phyloP scores from a whole-genome alignment of 2,113 vertebrate species.

The Lanius ludovicianus region DNA sequence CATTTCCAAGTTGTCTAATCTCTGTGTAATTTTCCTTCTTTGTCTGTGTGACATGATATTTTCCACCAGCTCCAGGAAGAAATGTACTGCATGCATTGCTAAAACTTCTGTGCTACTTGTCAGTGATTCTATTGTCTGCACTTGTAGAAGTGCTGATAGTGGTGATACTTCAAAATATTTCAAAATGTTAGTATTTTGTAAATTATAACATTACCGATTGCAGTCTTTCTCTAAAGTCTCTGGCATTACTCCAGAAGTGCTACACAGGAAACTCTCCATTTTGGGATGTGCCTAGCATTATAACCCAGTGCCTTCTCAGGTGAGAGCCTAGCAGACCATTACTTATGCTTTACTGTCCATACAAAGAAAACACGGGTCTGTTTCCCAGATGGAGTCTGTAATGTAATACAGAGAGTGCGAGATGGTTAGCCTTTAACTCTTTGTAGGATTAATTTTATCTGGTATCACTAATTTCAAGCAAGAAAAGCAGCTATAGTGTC shows the following conservation, averaged over 20 bases:
- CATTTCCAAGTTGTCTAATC: background rate
- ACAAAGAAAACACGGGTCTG: background rate
- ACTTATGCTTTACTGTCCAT: background rate
- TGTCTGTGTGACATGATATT: background rate
- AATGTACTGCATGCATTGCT: background rate
- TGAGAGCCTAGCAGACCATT: background rate
- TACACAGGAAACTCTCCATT: background rate
- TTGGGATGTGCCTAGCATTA: background rate
- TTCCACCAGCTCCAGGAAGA: background rate
- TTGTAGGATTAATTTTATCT: background rate
- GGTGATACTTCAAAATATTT: background rate
- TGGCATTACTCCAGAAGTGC: background rate
- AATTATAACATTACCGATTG: background rate
- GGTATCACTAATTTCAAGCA: background rate
- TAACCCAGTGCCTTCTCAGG: background rate
- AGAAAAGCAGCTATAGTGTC: background rate
- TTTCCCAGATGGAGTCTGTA: background rate
- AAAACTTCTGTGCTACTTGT: background rate
- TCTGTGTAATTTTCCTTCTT: background rate
- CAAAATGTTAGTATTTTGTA: background rate
- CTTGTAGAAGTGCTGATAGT: background rate
- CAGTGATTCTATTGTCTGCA: background rate
- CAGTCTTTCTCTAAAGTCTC: background rate
- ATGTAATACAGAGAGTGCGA: background rate
- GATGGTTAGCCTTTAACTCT: background rate